These are phyloP conservation scores for Spinus olivaceus DNA, from an alignment of 2,797 vertebrate genomes.

Conservation along the genomic window DNA sequence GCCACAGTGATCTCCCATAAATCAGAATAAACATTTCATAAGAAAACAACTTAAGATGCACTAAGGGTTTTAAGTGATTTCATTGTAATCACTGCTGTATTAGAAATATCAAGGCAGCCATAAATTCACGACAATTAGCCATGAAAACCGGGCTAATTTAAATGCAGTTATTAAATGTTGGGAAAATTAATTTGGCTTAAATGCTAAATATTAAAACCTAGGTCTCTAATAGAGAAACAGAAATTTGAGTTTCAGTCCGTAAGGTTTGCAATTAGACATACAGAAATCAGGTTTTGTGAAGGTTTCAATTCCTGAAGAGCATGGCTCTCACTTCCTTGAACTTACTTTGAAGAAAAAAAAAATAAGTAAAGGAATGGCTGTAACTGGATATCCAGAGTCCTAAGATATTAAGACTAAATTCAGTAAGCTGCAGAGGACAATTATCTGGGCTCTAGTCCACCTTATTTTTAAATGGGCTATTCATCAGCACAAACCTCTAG, in stretches of 20 bases:
- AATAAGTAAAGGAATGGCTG: not conserved
- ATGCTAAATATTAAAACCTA: not conserved
- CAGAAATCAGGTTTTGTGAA: not conserved
- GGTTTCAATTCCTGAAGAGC: not conserved
- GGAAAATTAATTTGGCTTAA: not conserved
- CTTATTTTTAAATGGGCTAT: not conserved
- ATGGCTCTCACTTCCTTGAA: rapidly evolving
- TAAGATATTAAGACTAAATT: not conserved
- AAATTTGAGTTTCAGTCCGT: not conserved
- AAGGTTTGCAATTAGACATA: not conserved
- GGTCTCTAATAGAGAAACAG: not conserved
- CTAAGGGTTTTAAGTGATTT: not conserved
- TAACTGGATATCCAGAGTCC: not conserved
- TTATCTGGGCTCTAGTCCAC: not conserved
- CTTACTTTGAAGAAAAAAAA: not conserved
- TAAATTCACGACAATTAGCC: not conserved
- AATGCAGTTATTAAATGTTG: not conserved
- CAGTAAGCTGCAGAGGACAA: not conserved
- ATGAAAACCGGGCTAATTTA: not conserved
- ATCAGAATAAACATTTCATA: not conserved
- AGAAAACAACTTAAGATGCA: not conserved
- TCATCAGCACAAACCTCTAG: not conserved
- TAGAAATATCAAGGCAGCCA: not conserved
- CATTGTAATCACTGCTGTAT: not conserved
- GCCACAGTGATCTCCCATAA: not conserved